Evolutionary conservation across 2,113 vertebrate species (phyloP), one percentile per base, ranked within the genome.

Genomic region (Miniopterus natalensis): DNA sequence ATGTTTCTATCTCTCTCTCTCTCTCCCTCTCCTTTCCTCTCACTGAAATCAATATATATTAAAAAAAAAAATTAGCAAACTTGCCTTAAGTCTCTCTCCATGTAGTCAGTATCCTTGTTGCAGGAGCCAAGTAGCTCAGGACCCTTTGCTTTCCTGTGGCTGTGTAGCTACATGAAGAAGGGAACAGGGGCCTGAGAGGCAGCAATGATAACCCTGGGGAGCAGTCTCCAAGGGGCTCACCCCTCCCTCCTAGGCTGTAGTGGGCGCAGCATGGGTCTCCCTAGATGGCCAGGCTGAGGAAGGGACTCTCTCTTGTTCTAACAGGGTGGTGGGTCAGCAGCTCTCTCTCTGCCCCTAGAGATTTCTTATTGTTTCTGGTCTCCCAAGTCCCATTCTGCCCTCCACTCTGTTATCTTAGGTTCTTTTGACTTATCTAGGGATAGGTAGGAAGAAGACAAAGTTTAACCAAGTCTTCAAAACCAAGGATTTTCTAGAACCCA

Each of bases 401-500:
- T 59, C 20, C 18, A n/a, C 40, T 92, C 85, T 96, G 23, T 78
- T 94, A 75, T 25, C n/a, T 51, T 59, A 57, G 73, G 51, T 80
- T 84, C 84, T 93, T 91, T 31, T 55, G 21, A 92, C 74, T 84
- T 81, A 53, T 15, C 31, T 71, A 94, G 45, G 25, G 18, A 55
- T 70, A 3, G 66, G 14, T 84, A 11, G 84, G 70, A 96, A 77
- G 51, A 92, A 36, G n/a, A 45, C 71, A 14, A 81, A 25, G 10
- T 75, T 91, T 84, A 80, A 79, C 17, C 25, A 90, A 93, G 45
- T 81, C 66, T 80, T 88, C 65, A 77, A 6, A 85, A 68, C 2
- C 36, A 85, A 97, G 29, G 23, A 92, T 88, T 96, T 93, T 92
- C 87, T 71, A 93, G 59, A 93, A 91, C 14, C 45, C 57, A 81